These are phyloP conservation scores for Rhynchotus rufescens DNA, from an alignment of 2,797 vertebrate species.

Conservation along the genomic window DNA sequence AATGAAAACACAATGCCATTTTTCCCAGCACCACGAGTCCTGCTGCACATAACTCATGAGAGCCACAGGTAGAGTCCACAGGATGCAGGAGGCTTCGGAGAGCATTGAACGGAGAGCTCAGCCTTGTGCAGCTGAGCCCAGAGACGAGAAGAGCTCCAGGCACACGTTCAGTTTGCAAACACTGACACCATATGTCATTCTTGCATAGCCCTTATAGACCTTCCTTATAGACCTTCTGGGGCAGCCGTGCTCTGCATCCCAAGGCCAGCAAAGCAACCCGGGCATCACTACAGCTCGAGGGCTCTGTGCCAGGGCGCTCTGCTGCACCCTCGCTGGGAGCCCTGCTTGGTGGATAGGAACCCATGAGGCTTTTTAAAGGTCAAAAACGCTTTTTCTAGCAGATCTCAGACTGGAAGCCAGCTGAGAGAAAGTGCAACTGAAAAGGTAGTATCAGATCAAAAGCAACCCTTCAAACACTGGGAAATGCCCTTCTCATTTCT, in stretches of 20 bases:
- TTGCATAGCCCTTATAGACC: background rate
- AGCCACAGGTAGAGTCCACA: background rate
- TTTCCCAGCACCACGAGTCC: background rate
- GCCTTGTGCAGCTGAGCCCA: background rate
- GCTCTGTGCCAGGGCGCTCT: background rate
- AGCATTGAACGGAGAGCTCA: background rate
- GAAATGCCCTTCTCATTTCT: background rate
- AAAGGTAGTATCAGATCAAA: background rate
- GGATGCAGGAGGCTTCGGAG: background rate
- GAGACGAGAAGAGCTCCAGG: background rate
- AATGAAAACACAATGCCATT: background rate
- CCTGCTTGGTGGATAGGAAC: background rate
- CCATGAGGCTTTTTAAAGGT: background rate
- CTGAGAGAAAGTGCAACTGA: background rate
- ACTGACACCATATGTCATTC: background rate
- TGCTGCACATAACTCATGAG: background rate
- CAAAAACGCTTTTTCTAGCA: background rate
- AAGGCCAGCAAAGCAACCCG: background rate
- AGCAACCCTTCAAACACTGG: background rate
- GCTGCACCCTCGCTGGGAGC: background rate
- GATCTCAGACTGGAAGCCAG: background rate
- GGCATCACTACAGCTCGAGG: background rate
- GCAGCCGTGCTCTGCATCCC: background rate
- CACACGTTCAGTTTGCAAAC: background rate
- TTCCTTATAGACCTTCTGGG: background rate